Conservation (phyloP, 2,113 vertebrate genomes). For the Bathybates hornii region DNA sequence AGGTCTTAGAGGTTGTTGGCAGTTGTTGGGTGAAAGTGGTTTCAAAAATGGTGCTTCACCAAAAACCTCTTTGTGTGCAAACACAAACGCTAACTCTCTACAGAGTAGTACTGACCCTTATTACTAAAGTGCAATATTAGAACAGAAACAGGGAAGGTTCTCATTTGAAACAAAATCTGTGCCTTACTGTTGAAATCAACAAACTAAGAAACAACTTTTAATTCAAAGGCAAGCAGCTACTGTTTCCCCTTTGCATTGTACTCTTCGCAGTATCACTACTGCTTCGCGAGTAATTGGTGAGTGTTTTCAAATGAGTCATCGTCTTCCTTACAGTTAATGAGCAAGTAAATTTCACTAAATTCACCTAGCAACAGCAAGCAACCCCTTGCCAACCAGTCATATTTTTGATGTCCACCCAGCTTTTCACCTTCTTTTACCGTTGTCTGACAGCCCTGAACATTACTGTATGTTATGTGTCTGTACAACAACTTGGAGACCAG, state of each 20-base stretch:
- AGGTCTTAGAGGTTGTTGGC: neutral
- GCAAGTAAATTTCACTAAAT: neutral
- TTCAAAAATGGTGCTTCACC: neutral
- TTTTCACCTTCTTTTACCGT: neutral
- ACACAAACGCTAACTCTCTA: neutral
- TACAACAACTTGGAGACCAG: neutral
- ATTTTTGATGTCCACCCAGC: neutral
- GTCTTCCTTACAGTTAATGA: neutral
- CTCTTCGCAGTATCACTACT: neutral
- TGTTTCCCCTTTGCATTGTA: neutral
- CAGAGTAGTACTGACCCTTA: neutral
- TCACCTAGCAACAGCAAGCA: neutral
- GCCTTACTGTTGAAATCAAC: neutral
- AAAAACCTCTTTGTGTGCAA: neutral
- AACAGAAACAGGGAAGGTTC: neutral
- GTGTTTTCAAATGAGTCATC: neutral
- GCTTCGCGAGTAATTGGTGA: neutral
- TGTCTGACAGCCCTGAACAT: neutral
- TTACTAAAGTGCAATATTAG: neutral
- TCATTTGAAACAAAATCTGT: neutral
- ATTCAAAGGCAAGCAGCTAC: neutral
- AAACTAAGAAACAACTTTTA: neutral
- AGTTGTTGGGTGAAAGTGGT: neutral
- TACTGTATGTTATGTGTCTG: neutral
- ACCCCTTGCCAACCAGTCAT: neutral